phyloP scores from a whole-genome alignment of 2,113 vertebrate genomes.

The Ictalurus punctatus region DNA sequence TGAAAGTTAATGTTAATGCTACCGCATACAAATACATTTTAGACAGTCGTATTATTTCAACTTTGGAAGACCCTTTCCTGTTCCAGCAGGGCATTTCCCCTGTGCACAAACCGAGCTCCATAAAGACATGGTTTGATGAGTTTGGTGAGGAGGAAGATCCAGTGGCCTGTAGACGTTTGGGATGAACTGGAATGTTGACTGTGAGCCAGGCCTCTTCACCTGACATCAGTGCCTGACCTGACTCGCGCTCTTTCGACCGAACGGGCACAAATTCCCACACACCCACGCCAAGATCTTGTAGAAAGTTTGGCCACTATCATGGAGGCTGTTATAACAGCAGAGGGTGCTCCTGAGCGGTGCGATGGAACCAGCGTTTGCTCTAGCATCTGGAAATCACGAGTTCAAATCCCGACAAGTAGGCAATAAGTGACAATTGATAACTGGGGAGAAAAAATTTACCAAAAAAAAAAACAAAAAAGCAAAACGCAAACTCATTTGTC shows the following conservation, averaged over 20 bases:
- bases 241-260: background rate
- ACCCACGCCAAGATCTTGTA: background rate
- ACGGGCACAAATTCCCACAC: background rate
- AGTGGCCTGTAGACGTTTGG: background rate
- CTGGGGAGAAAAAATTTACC: too few species aligned
- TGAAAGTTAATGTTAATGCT: background rate
- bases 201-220: background rate
- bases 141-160: background rate
- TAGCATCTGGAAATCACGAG: too few species aligned
- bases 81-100: background rate
- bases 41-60: background rate
- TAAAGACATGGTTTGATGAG: background rate
- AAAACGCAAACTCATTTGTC: background rate
- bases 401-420: background rate
- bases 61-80: background rate
- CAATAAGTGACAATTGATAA: background rate
- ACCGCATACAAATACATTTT: background rate
- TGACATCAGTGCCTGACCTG: background rate
- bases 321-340: too few species aligned
- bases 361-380: background rate
- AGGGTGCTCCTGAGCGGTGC: too few species aligned
- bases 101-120: background rate
- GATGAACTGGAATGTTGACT: background rate
- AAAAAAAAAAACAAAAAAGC: background rate
- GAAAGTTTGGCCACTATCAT: background rate